A percentile compares a stretch with the other conserved stretches of the same genome.
phyloP scores from a whole-genome alignment of 64 coral and sea anemone genomes.

The Pocillopora verrucosa region DNA sequence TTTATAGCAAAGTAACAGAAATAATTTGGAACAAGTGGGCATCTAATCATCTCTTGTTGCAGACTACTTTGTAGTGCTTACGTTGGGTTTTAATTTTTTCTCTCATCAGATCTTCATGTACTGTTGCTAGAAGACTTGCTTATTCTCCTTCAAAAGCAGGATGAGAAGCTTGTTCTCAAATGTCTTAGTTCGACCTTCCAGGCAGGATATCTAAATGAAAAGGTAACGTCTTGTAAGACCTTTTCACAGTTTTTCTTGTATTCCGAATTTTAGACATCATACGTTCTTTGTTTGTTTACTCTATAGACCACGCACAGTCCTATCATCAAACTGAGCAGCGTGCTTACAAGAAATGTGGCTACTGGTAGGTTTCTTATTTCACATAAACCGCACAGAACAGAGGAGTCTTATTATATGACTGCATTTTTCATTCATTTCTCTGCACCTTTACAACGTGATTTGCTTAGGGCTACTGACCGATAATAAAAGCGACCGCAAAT shows the following conservation, averaged over 20 bases:
- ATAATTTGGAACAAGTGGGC: neutral
- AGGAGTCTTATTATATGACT: neutral
- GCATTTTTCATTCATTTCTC: neutral
- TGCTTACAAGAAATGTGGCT: conserved; percentile 97
- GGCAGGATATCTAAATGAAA: conserved; percentile 74
- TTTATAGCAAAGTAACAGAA: neutral
- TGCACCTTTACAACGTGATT: too few relatives aligned
- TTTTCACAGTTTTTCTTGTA: too few relatives aligned
- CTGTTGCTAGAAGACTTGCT: conserved; percentile 91
- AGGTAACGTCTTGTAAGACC: neutral
- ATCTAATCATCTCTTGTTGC: neutral
- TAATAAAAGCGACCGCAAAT: too few relatives aligned
- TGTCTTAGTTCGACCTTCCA: conserved; percentile 86
- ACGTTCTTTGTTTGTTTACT: neutral
- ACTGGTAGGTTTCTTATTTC: conserved; percentile 66
- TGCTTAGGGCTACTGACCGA: too few relatives aligned
- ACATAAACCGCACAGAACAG: neutral
- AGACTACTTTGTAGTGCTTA: neutral
- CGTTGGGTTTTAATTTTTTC: neutral
- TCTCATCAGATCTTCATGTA: conserved; percentile 80
- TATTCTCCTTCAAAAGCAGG: conserved; percentile 93
- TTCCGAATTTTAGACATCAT: neutral
- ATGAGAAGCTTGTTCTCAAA: conserved; percentile 90
- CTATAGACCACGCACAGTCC: conserved; percentile 94
- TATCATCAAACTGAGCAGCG: conserved; percentile 89